Evolutionary conservation across 2,113 vertebrate genomes (phyloP).

Genomic region (Misgurnus mizolepis): DNA sequence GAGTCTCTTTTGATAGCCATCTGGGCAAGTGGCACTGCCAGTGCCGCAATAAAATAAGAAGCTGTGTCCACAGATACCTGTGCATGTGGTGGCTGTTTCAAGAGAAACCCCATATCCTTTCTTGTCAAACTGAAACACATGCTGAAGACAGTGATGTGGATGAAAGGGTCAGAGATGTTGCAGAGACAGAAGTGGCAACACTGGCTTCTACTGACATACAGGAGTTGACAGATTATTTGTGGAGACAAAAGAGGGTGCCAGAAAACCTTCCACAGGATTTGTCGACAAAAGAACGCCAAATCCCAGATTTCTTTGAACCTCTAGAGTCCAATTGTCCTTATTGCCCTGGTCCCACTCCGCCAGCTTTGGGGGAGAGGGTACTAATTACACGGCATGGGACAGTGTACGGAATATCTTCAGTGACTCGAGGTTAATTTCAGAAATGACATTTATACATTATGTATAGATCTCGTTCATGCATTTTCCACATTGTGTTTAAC

Average conservation of each 20-base stretch:
- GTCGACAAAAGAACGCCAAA: not conserved
- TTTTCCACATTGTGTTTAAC: not conserved
- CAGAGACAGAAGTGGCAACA: not conserved
- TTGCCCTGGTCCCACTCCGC: not conserved
- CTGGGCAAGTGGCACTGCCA: not conserved
- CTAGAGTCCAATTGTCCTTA: not conserved
- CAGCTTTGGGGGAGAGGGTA: not conserved
- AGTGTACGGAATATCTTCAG: not conserved
- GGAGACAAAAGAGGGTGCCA: not conserved
- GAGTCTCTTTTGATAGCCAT: not conserved
- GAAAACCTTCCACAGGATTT: conserved; percentile 1
- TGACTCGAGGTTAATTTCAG: not conserved
- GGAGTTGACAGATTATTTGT: not conserved
- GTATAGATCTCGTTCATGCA: not conserved
- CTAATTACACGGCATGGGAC: not conserved
- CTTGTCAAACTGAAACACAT: conserved; percentile 1
- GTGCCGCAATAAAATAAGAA: not conserved
- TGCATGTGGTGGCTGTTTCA: not conserved
- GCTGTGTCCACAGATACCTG: not conserved
- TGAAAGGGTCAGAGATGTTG: not conserved
- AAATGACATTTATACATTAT: not conserved
- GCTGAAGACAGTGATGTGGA: not conserved
- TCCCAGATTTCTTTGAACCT: not conserved
- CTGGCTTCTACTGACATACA: not conserved
- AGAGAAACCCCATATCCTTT: conserved; percentile 1